Evolutionary conservation across 2,888 invertebrate species (phyloP).

Genomic region (Conomelus anceps): DNA sequence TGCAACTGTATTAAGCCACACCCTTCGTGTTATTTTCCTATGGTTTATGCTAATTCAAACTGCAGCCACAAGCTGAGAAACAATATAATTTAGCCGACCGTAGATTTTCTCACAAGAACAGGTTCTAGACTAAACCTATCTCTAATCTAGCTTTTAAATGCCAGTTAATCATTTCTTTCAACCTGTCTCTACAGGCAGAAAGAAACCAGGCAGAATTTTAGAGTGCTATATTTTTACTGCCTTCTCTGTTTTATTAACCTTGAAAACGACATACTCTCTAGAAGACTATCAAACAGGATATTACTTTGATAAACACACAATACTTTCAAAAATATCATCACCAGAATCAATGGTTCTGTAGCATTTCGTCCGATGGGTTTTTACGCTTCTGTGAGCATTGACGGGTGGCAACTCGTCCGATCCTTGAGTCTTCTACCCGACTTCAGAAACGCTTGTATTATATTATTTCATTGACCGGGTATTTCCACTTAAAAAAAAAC

Average conservation of each 20-base stretch:
- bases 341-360: background rate
- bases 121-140: background rate
- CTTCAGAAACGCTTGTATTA: too few species aligned
- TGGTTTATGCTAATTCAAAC: background rate
- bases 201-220: background rate
- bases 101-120: background rate
- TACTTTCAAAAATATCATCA: background rate
- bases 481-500: too few species aligned
- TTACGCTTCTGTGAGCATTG: too few species aligned
- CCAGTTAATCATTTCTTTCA: background rate
- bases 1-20: background rate
- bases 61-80: background rate
- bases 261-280: background rate
- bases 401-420: too few species aligned
- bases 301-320: background rate
- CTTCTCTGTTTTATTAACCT: background rate
- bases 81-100: background rate
- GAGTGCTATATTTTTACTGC: background rate
- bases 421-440: too few species aligned
- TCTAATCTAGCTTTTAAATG: background rate
- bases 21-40: background rate
- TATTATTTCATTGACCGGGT: too few species aligned
- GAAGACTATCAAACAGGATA: background rate
- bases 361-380: too few species aligned
- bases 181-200: too few species aligned